phyloP scores from a whole-genome alignment of 2,888 invertebrate genomes.

The Auanema freiburgensis region DNA sequence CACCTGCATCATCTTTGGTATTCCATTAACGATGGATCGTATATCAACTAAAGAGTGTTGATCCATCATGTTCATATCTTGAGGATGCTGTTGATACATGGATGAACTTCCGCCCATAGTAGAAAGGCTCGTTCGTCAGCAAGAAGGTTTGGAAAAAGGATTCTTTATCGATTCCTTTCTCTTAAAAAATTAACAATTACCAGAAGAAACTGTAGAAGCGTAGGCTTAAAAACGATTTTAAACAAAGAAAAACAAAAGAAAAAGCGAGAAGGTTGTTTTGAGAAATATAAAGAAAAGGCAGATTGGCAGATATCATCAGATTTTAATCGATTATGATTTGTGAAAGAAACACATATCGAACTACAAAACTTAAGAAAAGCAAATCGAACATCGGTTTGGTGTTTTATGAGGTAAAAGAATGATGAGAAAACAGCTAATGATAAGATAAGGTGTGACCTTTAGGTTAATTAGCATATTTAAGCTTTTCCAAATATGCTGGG shows the following conservation, averaged over 20 bases:
- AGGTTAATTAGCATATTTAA: too few species aligned
- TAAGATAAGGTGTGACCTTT: neutral
- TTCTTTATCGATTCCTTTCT: neutral
- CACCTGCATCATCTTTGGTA: slow-evolving; percentile 61
- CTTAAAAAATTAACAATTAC: neutral
- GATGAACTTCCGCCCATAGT: slow-evolving; percentile 42
- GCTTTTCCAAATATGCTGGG: neutral
- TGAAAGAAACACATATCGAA: neutral
- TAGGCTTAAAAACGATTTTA: neutral
- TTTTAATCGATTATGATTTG: too few species aligned
- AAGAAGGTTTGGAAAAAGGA: neutral
- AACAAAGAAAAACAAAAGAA: neutral
- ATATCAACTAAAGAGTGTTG: slow-evolving; percentile 52
- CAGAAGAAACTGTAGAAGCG: neutral
- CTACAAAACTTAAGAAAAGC: neutral
- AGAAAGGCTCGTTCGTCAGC: slow-evolving; percentile 3
- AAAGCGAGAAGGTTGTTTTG: neutral
- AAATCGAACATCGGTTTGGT: neutral
- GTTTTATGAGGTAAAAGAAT: neutral
- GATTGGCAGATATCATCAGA: too few species aligned
- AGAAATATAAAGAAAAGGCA: neutral
- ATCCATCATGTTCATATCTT: slow-evolving; percentile 36
- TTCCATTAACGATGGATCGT: slow-evolving; percentile 55
- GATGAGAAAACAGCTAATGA: slow-evolving; percentile 1
- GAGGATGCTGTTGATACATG: slow-evolving; percentile 34